phyloP scores from a whole-genome alignment of 2,888 invertebrate genomes.

The Epistrophella euchroma region DNA sequence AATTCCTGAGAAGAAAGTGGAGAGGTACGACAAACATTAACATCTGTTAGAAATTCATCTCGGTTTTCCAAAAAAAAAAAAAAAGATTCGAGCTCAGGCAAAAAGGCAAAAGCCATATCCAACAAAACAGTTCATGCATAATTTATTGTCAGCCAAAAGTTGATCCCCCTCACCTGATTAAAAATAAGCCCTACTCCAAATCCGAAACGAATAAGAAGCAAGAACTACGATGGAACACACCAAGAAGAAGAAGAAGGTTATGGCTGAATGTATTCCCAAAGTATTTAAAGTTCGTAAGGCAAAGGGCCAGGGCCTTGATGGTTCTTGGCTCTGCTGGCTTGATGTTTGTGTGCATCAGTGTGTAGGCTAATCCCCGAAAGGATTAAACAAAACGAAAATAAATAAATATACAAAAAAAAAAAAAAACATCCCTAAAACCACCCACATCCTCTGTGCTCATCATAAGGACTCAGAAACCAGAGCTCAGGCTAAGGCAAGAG shows the following conservation, averaged over 20 bases:
- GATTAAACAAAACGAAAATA: conserved; percentile 69
- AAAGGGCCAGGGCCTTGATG: conserved; percentile 17
- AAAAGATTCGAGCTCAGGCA: conserved; percentile 39
- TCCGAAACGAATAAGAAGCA: neutral
- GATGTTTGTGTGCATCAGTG: conserved; percentile 49
- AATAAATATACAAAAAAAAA: conserved; percentile 33
- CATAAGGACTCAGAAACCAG: neutral
- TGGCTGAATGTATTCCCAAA: conserved; percentile 37
- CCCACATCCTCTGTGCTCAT: conserved; percentile 22
- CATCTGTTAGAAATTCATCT: conserved; percentile 67
- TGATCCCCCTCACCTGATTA: conserved; percentile 76
- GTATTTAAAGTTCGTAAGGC: conserved; percentile 62
- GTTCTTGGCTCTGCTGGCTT: conserved; percentile 23
- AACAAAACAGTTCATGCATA: conserved; percentile 74
- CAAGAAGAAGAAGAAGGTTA: conserved; percentile 12
- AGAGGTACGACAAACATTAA: conserved; percentile 60
- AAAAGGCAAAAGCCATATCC: conserved; percentile 57
- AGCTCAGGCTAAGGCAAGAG: neutral
- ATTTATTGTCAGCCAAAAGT: conserved; percentile 74
- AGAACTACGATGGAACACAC: neutral
- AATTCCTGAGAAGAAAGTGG: conserved; percentile 39
- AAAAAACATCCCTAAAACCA: conserved; percentile 19
- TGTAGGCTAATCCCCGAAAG: conserved; percentile 70
- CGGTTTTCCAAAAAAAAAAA: conserved; percentile 6
- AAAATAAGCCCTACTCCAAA: conserved; percentile 63